Base-by-base conservation (phyloP, 2,113 vertebrate genomes). In the Mesoclemmys tuberculata region DNA sequence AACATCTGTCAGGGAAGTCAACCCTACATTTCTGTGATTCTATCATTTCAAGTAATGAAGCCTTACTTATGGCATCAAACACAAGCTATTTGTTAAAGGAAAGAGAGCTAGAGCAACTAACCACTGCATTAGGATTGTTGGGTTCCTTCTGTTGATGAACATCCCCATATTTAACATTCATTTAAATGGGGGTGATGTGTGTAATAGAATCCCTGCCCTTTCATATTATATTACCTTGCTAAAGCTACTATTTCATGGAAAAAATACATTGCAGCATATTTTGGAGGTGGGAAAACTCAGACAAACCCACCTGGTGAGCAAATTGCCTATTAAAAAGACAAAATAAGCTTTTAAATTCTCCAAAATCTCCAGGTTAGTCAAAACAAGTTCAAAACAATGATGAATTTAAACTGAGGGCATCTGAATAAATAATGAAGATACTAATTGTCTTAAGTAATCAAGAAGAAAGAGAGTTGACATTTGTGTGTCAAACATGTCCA, bases 291-390 rank as follows among this genome's bases (percentile, higher is more conserved):
- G 22, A 85, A 24, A 77, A 12, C 24, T 3, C 49, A 54, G 78
- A 64, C 22, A 89, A 52, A 5, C 1, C 5, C 61, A 19, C 29
- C 93, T 81, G 22, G 0, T 93, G 83, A 91, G 74, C 81, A 68
- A 68, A n/a, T 68, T 68, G 61, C 78, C 84, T 92, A 27, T 79
- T 35, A 81, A 41, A 75, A 83, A 79, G 21, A 75, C 11, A 6
- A 5, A 54, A 10, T 46, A 87, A 94, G 44, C 7, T 94, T 93
- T 46, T 21, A 92, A 64, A 85, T 80, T 85, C 29, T 83, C 82
- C 35, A 94, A 74, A 13, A 44, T 35, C 61, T 0, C 3, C 81
- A 31, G 52, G 3, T 2, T 82, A 82, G 81, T 10, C 44, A 10
- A 84, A 44, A 38, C 55, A 95, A 84, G 29, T 27, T 75, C 48